phyloP scores from a whole-genome alignment of 2,888 invertebrate genomes.

The Stenotaenia linearis region DNA sequence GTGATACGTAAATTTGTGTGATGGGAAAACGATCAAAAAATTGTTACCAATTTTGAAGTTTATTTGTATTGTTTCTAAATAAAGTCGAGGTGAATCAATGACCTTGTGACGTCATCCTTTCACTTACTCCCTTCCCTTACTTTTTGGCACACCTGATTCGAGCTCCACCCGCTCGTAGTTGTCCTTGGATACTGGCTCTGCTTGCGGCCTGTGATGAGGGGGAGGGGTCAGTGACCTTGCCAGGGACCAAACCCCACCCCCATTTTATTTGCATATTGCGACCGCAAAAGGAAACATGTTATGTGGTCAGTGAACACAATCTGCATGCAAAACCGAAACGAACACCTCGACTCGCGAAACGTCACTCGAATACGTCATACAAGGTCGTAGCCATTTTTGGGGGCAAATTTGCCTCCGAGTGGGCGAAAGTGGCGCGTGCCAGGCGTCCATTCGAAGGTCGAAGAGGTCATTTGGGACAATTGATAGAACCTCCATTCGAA shows the following conservation, averaged over 20 bases:
- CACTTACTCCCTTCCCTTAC: not conserved
- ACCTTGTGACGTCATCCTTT: not conserved
- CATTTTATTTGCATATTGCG: not conserved
- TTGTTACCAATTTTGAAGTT: no score
- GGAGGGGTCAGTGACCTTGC: not conserved
- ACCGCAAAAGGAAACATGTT: not conserved
- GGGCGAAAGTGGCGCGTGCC: constrained; percentile 9
- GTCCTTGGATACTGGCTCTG: not conserved
- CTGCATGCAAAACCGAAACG: no score
- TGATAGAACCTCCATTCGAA: not conserved
- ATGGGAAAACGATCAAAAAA: no score
- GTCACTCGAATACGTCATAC: not conserved
- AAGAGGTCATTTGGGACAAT: constrained; percentile 5
- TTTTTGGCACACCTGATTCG: not conserved
- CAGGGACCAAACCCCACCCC: not conserved
- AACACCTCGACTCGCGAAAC: not conserved
- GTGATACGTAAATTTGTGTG: no score
- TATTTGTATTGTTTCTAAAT: no score
- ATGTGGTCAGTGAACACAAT: no score
- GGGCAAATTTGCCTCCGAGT: not conserved
- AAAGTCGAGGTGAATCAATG: not conserved
- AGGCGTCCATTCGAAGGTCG: not conserved
- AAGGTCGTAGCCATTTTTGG: constrained; percentile 1
- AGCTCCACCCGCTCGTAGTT: not conserved
- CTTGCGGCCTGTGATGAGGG: not conserved